Percentiles rank a stretch among this genome's conserved stretches.
phyloP scores from a whole-genome alignment of 2,888 invertebrate genomes.

The Phengaris arion region DNA sequence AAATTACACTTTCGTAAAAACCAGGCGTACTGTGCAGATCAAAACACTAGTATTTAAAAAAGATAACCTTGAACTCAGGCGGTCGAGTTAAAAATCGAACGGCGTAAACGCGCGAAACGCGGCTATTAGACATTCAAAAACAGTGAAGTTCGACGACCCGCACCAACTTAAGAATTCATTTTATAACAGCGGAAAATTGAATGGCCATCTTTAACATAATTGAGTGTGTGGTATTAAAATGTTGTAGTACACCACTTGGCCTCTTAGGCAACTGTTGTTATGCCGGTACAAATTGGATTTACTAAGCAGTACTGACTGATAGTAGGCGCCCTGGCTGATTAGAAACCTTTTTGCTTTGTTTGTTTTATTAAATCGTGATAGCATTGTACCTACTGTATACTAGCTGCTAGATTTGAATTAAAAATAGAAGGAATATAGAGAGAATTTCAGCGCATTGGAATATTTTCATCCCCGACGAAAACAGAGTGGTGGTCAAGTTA shows the following conservation, averaged over 20 bases:
- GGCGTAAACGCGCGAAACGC: slow-evolving; percentile 36
- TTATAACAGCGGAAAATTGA: not conserved
- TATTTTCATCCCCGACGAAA: too few relatives aligned
- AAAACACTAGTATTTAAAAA: slow-evolving; percentile 17
- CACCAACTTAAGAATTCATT: not conserved
- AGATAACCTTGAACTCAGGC: slow-evolving; percentile 37
- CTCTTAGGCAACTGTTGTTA: too few relatives aligned
- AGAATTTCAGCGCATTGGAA: not conserved
- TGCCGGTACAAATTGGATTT: too few relatives aligned
- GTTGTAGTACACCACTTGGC: too few relatives aligned
- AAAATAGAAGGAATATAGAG: not conserved
- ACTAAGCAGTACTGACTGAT: too few relatives aligned
- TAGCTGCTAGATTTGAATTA: not conserved
- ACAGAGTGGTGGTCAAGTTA: too few relatives aligned
- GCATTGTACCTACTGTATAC: too few relatives aligned
- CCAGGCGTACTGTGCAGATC: slow-evolving; percentile 3
- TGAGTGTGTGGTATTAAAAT: too few relatives aligned
- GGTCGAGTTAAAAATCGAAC: slow-evolving; percentile 35
- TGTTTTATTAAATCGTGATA: not conserved
- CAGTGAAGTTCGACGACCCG: slow-evolving; percentile 21
- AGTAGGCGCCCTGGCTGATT: not conserved
- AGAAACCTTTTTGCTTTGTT: not conserved
- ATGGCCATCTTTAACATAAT: not conserved
- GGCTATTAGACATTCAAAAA: slow-evolving; percentile 25
- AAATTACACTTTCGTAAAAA: not conserved